Evolutionary conservation across 1,140 invertebrate species (phyloP), one percentile per base, ranked within the genome.

Genomic region (Odontomachus brunneus): DNA sequence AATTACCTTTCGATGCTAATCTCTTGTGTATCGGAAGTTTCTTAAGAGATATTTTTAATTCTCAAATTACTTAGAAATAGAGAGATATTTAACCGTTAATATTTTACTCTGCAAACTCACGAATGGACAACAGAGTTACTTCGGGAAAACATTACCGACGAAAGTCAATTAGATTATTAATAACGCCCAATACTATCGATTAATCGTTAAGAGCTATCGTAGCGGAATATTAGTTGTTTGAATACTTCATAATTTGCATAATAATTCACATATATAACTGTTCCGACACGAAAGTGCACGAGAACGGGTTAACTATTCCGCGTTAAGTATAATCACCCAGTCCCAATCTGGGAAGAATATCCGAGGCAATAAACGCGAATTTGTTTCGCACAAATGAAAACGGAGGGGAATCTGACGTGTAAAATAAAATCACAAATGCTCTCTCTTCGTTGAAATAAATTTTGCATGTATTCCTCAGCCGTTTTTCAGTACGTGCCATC

Each of bases 1-100:
- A 65, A 65, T 44, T 65, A 12, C 44, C n/a, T 65, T 1, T 65
- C 19, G 12, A 62, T 33, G 33, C n/a, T 65, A 65, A 65, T 65
- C 15, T 65, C 14, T 14, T 65, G 3, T 2, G 22, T 44, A 7
- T 11, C 12, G 14, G 15, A 44, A 38, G 15, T 15, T 12, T 14
- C 19, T 65, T 48, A 22, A 65, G 44, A 65, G 44, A 65, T 44
- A 15, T 9, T 44, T 65, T 22, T 22, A 65, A 48, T 65, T 22
- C 19, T 65, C 19, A 65, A 44, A 44, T 19, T 65, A 59, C 3
- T 14, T 22, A n/a, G 9, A 44, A 7, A 44, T n/a, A n/a, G 9
- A 48, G 3, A 65, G 22, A 65, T 12, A 65, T 65, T 48, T 44
- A 62, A 62, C 11, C 26, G 7, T 22, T 33, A 63, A 38, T 9